Base-by-base conservation (phyloP, 2,888 invertebrate genomes). In the Chymomyza amoena region DNA sequence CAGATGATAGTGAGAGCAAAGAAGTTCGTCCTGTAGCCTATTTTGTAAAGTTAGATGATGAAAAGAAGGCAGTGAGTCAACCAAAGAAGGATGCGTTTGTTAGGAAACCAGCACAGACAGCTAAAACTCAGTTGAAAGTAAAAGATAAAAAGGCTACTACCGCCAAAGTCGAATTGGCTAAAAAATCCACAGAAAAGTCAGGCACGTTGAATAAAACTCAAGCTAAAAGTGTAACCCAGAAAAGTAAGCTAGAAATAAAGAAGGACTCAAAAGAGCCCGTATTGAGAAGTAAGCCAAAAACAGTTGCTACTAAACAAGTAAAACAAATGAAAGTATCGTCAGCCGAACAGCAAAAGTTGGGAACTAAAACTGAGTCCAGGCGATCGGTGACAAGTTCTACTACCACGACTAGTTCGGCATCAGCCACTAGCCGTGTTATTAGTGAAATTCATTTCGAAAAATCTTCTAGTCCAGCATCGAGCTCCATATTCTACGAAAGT, bases 391-490 rank as follows among this genome's bases (percentile, higher is more conserved):
- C 83, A 16, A 81, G 77, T 63, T 84, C 83, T 1, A 75, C 80
- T 51, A 89, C 88, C 28, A 82, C 84, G 52, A 76, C 77, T 18
- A 84, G 87, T 57, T 82, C 85, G 0, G 75, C 71, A 3, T 82
- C 82, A 0, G 84, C 88, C 4, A 63, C 85, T 5, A 89, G 84
- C 69, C 83, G 88, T 15, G 72, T 89, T 0, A 86, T 81, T 50
- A 83, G 84, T 54, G 85, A 89, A 74, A 69, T 85, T 64, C 78
- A 88, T 70, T 81, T 87, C 56, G 90, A 89, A 59, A 72, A 89
- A 73, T 81, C 83, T 13, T 65, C 81, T 15, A 89, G 87, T 68
- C 86, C 90, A 15, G 84, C 83, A 10, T 69, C 80, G 13, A 83
- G 79, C 68, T 80, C 79, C 25, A 84, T 87, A 72, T 87, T 89